phyloP scores from a whole-genome alignment of 1,140 invertebrate species.

The Drosophila dunni region DNA sequence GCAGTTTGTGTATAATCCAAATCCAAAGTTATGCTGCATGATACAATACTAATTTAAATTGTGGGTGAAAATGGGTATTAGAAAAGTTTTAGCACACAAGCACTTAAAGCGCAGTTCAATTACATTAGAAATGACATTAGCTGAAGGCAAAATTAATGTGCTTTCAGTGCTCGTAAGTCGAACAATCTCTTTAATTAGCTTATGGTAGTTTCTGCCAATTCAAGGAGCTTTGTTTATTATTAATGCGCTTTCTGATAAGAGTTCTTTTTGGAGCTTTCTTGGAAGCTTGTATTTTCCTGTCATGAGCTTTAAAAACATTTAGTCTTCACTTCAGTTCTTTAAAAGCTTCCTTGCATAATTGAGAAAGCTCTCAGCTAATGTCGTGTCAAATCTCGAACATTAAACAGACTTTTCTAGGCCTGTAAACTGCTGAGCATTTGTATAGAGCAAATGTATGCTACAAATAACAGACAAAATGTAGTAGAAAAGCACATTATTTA shows the following conservation, averaged over 20 bases:
- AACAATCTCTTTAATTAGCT: too few species aligned
- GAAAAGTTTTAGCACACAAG: not conserved
- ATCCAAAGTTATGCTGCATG: slow-evolving; percentile 72
- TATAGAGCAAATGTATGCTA: slow-evolving; percentile 41
- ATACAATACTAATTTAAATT: slow-evolving; percentile 60
- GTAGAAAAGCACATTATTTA: slow-evolving; percentile 27
- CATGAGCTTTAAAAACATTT: too few species aligned
- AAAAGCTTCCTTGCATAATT: not conserved
- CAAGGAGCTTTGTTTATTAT: too few species aligned
- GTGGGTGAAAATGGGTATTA: not conserved
- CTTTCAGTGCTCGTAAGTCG: not conserved
- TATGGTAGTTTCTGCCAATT: too few species aligned
- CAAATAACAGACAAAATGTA: slow-evolving; percentile 12
- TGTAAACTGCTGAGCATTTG: slow-evolving; percentile 51
- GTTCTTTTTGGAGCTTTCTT: too few species aligned
- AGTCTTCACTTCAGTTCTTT: too few species aligned
- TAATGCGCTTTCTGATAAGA: too few species aligned
- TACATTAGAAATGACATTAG: slow-evolving; percentile 4
- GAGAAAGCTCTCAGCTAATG: not conserved
- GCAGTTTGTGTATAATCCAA: slow-evolving; percentile 73
- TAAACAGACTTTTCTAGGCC: slow-evolving; percentile 60
- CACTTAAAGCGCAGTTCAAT: slow-evolving; percentile 18
- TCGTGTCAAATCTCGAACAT: slow-evolving; percentile 12
- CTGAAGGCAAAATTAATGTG: not conserved
- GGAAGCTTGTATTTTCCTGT: too few species aligned